Conservation (phyloP, 2,113 vertebrate species). For the Tursiops truncatus region DNA sequence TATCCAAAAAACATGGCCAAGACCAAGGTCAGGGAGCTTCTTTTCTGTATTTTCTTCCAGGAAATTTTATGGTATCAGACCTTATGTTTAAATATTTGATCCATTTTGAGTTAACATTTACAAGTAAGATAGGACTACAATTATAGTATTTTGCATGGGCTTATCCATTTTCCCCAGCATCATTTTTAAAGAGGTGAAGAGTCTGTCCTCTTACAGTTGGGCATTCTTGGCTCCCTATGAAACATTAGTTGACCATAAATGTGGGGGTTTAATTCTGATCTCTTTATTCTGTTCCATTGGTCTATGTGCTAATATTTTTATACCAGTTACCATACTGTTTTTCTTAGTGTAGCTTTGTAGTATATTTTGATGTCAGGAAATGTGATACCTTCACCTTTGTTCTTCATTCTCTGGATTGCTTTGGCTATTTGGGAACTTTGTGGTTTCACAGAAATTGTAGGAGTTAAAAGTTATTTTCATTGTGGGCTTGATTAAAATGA, state of each 20-base stretch:
- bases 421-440: neutral
- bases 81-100: neutral
- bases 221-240: neutral
- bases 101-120: neutral
- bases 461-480: neutral
- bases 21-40: neutral
- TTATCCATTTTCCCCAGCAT: neutral
- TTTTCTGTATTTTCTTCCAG: neutral
- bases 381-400: neutral
- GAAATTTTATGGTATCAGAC: too few species aligned
- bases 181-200: neutral
- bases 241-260: neutral
- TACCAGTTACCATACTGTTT: neutral
- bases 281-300: neutral
- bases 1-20: neutral
- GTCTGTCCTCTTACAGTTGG: neutral
- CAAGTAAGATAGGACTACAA: neutral
- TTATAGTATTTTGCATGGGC: neutral
- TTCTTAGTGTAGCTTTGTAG: neutral
- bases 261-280: neutral
- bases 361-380: neutral
- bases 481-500: neutral
- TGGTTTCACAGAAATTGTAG: neutral
- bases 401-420: neutral
- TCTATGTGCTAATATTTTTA: neutral